Conservation (phyloP, 2,888 invertebrate genomes). For the Drosophila dives region DNA sequence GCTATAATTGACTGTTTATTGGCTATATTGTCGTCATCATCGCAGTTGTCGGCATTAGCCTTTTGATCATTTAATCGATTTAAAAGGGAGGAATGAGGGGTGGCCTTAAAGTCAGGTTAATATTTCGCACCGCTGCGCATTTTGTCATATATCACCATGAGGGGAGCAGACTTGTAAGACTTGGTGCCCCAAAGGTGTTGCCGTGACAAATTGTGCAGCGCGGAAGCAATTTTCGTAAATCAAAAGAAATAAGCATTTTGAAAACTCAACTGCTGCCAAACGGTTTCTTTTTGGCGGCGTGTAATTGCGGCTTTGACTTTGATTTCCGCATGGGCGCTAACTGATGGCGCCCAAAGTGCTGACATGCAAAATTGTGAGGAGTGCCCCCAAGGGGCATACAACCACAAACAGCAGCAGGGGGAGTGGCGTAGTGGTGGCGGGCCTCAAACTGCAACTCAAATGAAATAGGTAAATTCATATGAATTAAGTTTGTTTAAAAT, state of each 20-base stretch:
- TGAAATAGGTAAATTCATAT: background rate
- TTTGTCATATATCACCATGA: conserved; percentile 46
- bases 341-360: conserved; percentile 53
- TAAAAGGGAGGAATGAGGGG: background rate
- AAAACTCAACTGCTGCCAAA: conserved; percentile 46
- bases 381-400: conserved; percentile 22
- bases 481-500: background rate
- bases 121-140: conserved; percentile 63
- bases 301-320: conserved; percentile 77
- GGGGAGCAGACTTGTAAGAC: background rate
- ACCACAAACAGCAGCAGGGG: background rate
- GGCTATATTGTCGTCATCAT: conserved; percentile 55
- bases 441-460: conserved; percentile 4
- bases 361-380: conserved; percentile 54
- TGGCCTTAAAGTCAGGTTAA: conserved; percentile 46
- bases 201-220: conserved; percentile 74
- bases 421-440: background rate
- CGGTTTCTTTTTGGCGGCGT: conserved; percentile 40
- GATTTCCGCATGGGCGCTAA: conserved; percentile 74
- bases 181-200: conserved; percentile 69
- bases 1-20: conserved; percentile 77
- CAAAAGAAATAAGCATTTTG: conserved; percentile 49
- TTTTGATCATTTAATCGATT: conserved; percentile 73
- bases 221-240: conserved; percentile 68
- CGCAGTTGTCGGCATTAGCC: conserved; percentile 60